phyloP scores from a whole-genome alignment of 2,113 vertebrate species.

The Psittacula cyanocephala region DNA sequence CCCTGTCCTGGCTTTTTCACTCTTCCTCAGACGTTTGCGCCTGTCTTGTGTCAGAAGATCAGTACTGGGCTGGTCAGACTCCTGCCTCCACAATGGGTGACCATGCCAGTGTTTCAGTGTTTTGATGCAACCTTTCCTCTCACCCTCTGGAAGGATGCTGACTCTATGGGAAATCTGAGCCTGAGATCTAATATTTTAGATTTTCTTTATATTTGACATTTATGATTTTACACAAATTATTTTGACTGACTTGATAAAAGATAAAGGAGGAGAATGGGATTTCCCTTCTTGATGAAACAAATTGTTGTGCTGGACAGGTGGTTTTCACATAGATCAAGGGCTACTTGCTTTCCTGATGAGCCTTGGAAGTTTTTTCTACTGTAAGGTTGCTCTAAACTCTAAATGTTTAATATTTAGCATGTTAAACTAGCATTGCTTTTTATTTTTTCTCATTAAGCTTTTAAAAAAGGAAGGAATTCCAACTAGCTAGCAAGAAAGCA shows the following conservation, averaged over 20 bases:
- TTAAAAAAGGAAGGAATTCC: not conserved
- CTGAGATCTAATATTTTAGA: not conserved
- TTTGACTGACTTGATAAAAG: not conserved
- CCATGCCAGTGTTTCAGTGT: not conserved
- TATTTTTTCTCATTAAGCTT: not conserved
- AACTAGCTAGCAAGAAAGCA: not conserved
- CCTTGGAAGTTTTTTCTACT: not conserved
- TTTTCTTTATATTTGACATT: not conserved
- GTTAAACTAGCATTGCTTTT: not conserved
- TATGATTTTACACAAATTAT: not conserved
- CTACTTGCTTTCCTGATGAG: not conserved
- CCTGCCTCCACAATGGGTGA: not conserved
- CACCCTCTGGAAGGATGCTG: not conserved
- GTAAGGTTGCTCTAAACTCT: not conserved
- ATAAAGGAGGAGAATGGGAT: not conserved
- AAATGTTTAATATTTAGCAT: not conserved
- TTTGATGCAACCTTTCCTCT: not conserved
- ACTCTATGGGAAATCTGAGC: not conserved
- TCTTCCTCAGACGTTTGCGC: not conserved
- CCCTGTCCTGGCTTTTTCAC: not conserved
- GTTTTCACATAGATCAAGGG: not conserved
- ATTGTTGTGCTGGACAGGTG: not conserved
- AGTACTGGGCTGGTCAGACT: not conserved
- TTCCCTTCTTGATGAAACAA: not conserved
- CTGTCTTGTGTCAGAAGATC: not conserved